A percentile compares a stretch with the other conserved stretches of the same genome.
phyloP scores from a whole-genome alignment of 2,113 vertebrate genomes.

The Channa argus region DNA sequence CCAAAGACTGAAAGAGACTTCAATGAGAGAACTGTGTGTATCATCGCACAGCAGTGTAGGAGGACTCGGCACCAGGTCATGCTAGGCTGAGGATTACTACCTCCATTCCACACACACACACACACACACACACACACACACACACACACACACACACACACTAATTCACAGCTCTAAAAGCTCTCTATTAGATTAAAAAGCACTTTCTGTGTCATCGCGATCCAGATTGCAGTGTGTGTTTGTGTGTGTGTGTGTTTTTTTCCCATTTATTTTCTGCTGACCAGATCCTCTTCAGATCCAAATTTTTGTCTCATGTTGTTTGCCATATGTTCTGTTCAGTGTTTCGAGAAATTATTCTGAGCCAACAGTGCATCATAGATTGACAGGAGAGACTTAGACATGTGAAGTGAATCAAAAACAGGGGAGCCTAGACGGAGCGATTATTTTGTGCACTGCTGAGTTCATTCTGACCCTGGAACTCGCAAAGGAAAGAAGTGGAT shows the following conservation, averaged over 20 bases:
- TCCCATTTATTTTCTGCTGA: constrained; percentile 23
- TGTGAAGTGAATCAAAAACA: constrained; percentile 56
- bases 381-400: constrained; percentile 26
- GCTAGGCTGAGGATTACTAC: constrained; percentile 73
- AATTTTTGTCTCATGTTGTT: constrained; percentile 7
- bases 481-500: constrained; percentile 3
- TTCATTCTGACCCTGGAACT: not conserved
- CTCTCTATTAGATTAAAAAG: constrained; percentile 78
- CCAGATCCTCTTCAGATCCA: constrained; percentile 33
- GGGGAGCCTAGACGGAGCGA: constrained; percentile 25
- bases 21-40: constrained; percentile 26
- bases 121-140: not conserved
- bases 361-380: constrained; percentile 50
- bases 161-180: constrained; percentile 69
- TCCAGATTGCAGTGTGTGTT: constrained; percentile 44
- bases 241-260: not conserved
- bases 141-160: constrained; percentile 33
- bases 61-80: constrained; percentile 59
- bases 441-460: constrained; percentile 9
- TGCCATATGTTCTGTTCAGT: constrained; percentile 19
- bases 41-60: constrained; percentile 54
- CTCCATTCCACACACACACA: constrained; percentile 43
- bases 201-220: constrained; percentile 60
- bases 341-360: constrained; percentile 48
- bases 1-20: constrained; percentile 40